Evolutionary conservation across 1,140 invertebrate species (phyloP), one percentile per base, ranked within the genome.

Genomic region (Zaprionus taronus): DNA sequence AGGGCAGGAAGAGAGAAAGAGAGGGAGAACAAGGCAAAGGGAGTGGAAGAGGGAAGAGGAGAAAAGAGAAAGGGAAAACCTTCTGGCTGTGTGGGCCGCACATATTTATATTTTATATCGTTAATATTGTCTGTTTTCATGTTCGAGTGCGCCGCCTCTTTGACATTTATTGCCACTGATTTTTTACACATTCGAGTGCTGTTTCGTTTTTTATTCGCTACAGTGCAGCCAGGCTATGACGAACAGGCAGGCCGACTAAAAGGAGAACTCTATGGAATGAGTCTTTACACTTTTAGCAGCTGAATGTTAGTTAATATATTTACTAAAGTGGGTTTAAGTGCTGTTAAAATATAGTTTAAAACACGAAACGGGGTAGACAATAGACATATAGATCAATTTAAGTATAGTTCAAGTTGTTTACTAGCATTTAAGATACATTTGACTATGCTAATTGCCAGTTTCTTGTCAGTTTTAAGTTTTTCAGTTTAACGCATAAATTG

Each of bases 121-220:
- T 72, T 72, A 77, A 77, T 72, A 77, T 72, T 72, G 70, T 53
- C 74, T 66, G 47, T 65, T 77, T 77, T 72, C 63, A 72, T 77
- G 74, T 72, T 72, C 44, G 74, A 77, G 62, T 62, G 62, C 74
- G 70, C 14, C 71, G 51, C 47, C 61, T 73, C 41, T 81, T 68
- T 82, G 83, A 84, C 83, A 85, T 85, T 85, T 85, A 85, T 85
- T 82, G 83, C 80, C 76, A 79, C 71, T 82, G 65, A 63, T 67
- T 79, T 63, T 67, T 65, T 77, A 67, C 49, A 61, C 58, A 70
- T 62, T 20, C 44, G 28, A 61, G 38, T 3, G 38, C 56, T 61
- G 20, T 28, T 5, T 24, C 12, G 22, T 49, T 68, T 69, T 26
- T 51, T 24, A 28, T 61, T 69, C 56, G 58, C 24, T 62, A 71